Percentiles rank a stretch among this genome's conserved stretches.
phyloP scores from a whole-genome alignment of 2,888 invertebrate species.

The Lasioglossum morio region DNA sequence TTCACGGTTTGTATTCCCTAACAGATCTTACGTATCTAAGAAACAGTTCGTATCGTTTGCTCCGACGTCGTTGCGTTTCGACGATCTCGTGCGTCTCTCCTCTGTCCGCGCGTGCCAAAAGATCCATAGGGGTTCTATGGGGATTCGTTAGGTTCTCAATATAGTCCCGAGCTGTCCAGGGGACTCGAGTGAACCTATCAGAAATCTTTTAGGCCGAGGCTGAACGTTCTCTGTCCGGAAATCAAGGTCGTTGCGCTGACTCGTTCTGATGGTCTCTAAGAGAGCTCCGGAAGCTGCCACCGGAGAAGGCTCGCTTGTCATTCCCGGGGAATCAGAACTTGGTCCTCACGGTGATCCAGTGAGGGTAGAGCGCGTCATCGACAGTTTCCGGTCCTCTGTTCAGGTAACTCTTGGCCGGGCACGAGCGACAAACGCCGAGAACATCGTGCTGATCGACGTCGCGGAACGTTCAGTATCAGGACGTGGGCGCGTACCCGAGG shows the following conservation, averaged over 20 bases:
- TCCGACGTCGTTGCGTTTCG: constrained; percentile 20
- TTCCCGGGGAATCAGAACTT: constrained; percentile 37
- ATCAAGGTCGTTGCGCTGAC: constrained; percentile 50
- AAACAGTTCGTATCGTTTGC: constrained; percentile 17
- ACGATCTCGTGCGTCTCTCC: background rate
- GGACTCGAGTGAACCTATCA: background rate
- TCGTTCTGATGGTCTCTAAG: constrained; percentile 45
- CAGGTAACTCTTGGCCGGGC: constrained; percentile 36
- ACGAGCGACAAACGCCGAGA: constrained; percentile 41
- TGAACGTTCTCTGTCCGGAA: constrained; percentile 27
- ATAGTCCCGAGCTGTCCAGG: background rate
- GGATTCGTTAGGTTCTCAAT: background rate
- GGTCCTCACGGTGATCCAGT: constrained; percentile 52
- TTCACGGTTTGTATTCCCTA: constrained; percentile 33
- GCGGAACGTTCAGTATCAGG: constrained; percentile 79
- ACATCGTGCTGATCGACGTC: constrained; percentile 43
- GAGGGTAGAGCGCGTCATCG: constrained; percentile 54
- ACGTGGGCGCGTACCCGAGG: constrained; percentile 87
- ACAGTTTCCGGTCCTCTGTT: constrained; percentile 11
- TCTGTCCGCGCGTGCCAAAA: background rate
- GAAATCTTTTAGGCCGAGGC: background rate
- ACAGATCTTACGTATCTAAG: constrained; percentile 33
- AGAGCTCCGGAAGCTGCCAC: background rate
- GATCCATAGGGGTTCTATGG: background rate
- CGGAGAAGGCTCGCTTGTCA: background rate